phyloP scores from a whole-genome alignment of 2,888 invertebrate species.

The Mimas tiliae region DNA sequence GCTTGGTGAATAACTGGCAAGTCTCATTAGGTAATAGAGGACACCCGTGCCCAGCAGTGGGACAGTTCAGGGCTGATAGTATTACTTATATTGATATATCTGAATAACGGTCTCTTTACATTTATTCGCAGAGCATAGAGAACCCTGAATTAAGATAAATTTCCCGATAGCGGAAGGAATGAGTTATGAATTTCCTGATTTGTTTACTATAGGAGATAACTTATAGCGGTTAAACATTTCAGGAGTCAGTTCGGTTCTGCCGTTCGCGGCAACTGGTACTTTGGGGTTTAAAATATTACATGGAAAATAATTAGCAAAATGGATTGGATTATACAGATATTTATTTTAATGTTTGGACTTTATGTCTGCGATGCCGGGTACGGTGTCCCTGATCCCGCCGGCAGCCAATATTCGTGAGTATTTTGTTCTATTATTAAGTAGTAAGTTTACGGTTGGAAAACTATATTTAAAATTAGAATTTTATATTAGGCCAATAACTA shows the following conservation, averaged over 20 bases:
- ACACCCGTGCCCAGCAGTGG: too few relatives aligned
- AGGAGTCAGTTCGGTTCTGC: slow-evolving; percentile 63
- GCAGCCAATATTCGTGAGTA: slow-evolving; percentile 55
- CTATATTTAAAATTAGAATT: too few relatives aligned
- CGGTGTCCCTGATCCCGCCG: slow-evolving; percentile 44
- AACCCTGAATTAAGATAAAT: slow-evolving; percentile 39
- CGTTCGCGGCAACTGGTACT: slow-evolving; percentile 53
- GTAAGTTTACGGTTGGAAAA: too few relatives aligned
- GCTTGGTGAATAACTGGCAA: too few relatives aligned
- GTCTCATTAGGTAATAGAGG: too few relatives aligned
- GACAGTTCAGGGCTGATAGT: too few relatives aligned
- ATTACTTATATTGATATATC: too few relatives aligned
- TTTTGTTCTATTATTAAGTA: background rate
- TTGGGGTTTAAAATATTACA: slow-evolving; percentile 39
- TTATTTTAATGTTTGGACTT: slow-evolving; percentile 58
- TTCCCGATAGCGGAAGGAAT: slow-evolving; percentile 57
- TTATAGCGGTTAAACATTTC: slow-evolving; percentile 47
- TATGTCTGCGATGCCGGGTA: slow-evolving; percentile 63
- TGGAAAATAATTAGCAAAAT: slow-evolving; percentile 52
- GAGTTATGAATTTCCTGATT: slow-evolving; percentile 59
- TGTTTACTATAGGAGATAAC: slow-evolving; percentile 53
- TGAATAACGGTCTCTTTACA: background rate
- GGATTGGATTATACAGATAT: slow-evolving; percentile 54
- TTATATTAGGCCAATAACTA: too few relatives aligned
- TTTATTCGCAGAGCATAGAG: background rate